Conservation (phyloP, 2,888 invertebrate genomes). For the Macrophya alboannulata region DNA sequence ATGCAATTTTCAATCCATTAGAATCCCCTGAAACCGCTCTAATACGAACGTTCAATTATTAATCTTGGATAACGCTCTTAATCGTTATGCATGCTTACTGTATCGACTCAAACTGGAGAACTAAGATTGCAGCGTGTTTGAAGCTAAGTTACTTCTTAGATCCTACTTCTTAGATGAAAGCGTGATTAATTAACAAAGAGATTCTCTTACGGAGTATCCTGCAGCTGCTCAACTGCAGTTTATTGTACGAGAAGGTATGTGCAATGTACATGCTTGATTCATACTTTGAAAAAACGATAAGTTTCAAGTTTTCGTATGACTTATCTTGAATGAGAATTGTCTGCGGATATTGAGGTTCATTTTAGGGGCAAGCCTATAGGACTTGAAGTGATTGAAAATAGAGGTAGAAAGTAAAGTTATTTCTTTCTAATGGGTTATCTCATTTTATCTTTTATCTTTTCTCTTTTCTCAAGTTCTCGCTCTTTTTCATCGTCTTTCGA, state of each 20-base stretch:
- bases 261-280: background rate
- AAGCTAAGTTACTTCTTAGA: background rate
- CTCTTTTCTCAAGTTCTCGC: background rate
- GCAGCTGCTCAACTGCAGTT: background rate
- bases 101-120: background rate
- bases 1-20: background rate
- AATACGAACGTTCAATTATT: conserved; percentile 6
- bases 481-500: conserved; percentile 68
- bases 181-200: conserved; percentile 3
- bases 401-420: conserved; percentile 35
- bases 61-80: conserved; percentile 13
- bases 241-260: background rate
- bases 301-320: background rate
- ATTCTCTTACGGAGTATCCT: background rate
- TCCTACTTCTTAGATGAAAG: background rate
- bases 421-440: conserved; percentile 1
- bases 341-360: conserved; percentile 25
- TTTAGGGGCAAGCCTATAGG: background rate
- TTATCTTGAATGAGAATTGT: background rate
- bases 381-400: conserved; percentile 35
- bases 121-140: background rate
- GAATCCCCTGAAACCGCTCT: background rate
- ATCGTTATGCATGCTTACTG: background rate
- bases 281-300: background rate
- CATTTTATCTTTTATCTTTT: background rate